Conservation (phyloP, 2,888 invertebrate genomes). For the Trachelus iudaicus region DNA sequence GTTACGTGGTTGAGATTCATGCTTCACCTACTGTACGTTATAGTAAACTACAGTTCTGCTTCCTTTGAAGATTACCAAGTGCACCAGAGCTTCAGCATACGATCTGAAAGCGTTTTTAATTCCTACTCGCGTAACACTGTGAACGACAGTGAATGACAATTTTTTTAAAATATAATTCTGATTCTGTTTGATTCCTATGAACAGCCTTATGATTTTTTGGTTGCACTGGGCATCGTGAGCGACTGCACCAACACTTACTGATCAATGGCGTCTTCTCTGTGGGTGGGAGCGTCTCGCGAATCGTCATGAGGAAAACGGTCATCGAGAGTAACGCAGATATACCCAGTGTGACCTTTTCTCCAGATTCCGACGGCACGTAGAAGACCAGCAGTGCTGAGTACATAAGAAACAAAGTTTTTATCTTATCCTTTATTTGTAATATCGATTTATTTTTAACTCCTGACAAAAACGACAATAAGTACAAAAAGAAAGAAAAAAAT, state of each 20-base stretch:
- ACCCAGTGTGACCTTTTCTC: slow-evolving; percentile 88
- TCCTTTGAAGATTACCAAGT: neutral
- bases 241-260: slow-evolving; percentile 70
- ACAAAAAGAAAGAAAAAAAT: neutral
- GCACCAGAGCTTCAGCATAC: neutral
- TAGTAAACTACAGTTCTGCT: neutral
- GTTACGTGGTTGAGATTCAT: neutral
- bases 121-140: neutral
- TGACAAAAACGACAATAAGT: neutral
- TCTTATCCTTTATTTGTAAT: neutral
- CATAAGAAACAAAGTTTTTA: slow-evolving; percentile 13
- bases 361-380: slow-evolving; percentile 89
- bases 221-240: neutral
- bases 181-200: neutral
- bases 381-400: slow-evolving; percentile 81
- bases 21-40: neutral
- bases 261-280: slow-evolving; percentile 89
- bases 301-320: slow-evolving; percentile 91
- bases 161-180: neutral
- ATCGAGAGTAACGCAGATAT: slow-evolving; percentile 89
- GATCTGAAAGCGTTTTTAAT: neutral
- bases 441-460: neutral
- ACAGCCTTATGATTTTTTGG: neutral
- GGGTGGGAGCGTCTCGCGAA: slow-evolving; percentile 85
- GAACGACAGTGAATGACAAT: neutral